These are phyloP conservation scores for Clusia tigrina DNA, from an alignment of 2,888 invertebrate species.

Conservation along the genomic window DNA sequence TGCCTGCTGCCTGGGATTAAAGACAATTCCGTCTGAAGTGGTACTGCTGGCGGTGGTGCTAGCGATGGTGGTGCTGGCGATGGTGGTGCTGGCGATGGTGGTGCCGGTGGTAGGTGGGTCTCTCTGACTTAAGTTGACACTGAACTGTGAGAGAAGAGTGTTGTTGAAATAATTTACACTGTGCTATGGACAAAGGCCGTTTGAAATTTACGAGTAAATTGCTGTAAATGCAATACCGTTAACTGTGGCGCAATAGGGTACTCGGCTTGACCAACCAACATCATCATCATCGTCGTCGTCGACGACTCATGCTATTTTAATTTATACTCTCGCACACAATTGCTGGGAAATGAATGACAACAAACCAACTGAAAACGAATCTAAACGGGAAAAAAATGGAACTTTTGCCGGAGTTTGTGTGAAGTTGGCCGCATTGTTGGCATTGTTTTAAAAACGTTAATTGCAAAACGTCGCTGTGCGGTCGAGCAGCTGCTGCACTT, in stretches of 20 bases:
- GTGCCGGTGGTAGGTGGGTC: not conserved
- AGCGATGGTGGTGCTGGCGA: not conserved
- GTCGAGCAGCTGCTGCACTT: not conserved
- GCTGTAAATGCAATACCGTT: no score
- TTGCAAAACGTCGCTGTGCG: conserved; percentile 3
- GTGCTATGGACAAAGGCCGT: no score
- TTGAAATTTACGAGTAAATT: no score
- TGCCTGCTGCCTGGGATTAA: not conserved
- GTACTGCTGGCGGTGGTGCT: not conserved
- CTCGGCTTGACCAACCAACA: no score
- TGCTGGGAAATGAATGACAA: not conserved
- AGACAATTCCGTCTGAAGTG: not conserved
- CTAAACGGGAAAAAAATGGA: not conserved
- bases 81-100: not conserved
- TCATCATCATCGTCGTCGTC: no score
- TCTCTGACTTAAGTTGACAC: not conserved
- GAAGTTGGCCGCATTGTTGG: not conserved
- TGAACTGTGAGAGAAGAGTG: no score
- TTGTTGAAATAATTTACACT: no score
- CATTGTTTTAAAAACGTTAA: not conserved
- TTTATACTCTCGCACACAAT: not conserved
- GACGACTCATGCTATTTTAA: not conserved
- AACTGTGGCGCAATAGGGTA: no score
- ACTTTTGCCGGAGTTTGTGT: not conserved
- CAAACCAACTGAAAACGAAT: not conserved